Conservation (phyloP, 2,113 vertebrate species). For the Arvicanthis niloticus region DNA sequence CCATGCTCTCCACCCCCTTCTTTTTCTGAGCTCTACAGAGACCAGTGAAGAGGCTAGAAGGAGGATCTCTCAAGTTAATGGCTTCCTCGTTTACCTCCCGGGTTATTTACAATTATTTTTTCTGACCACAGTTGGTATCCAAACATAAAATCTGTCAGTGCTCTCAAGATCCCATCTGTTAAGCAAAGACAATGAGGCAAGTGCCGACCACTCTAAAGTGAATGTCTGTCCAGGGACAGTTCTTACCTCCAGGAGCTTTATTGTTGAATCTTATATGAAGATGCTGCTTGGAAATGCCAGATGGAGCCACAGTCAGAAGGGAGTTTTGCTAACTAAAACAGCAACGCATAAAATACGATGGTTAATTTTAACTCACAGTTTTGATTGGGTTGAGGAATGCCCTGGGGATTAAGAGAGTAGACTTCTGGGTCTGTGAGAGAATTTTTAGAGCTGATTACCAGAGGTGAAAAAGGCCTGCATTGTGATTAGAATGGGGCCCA, state of each 20-base stretch:
- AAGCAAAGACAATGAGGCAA: constrained; percentile 16
- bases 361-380: not conserved
- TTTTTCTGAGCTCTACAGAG: not conserved
- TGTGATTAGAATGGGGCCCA: no score
- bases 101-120: not conserved
- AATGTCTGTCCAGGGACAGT: not conserved
- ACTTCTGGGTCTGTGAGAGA: not conserved
- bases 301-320: not conserved
- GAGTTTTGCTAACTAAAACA: not conserved
- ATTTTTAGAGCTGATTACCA: not conserved
- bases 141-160: not conserved
- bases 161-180: not conserved
- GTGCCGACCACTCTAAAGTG: not conserved
- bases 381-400: not conserved
- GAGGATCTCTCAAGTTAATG: not conserved
- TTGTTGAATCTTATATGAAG: not conserved
- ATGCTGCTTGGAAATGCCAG: not conserved
- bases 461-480: not conserved
- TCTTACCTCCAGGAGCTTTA: not conserved
- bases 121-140: not conserved
- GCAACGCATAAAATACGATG: not conserved
- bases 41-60: not conserved
- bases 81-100: not conserved
- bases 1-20: not conserved
- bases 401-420: not conserved